phyloP scores from a whole-genome alignment of 2,797 vertebrate species.

The Oreochromis grahami region DNA sequence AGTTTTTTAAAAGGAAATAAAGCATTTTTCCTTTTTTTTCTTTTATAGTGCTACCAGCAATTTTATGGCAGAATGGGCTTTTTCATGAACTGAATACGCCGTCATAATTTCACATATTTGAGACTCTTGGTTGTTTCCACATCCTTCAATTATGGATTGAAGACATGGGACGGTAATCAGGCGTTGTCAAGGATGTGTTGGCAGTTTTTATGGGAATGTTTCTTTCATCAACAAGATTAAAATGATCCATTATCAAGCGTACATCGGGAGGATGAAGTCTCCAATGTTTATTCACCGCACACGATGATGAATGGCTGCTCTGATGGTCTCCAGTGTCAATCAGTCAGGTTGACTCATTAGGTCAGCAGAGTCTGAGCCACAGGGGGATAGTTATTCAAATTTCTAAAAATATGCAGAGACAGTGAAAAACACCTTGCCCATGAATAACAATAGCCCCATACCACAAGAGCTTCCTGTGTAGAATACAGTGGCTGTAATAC shows the following conservation, averaged over 20 bases:
- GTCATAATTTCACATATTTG: conserved; percentile 38
- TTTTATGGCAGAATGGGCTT: conserved; percentile 35
- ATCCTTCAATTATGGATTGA: conserved; percentile 16
- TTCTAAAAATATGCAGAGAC: conserved; percentile 56
- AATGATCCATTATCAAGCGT: conserved; percentile 56
- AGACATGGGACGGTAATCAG: conserved; percentile 16
- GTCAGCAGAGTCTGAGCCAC: conserved; percentile 65
- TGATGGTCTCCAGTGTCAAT: conserved; percentile 52
- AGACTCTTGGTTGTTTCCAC: conserved; percentile 18
- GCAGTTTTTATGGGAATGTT: conserved; percentile 1
- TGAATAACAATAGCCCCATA: conserved; percentile 56
- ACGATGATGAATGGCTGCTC: conserved; percentile 50
- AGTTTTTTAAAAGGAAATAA: conserved; percentile 15
- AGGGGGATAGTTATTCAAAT: conserved; percentile 61
- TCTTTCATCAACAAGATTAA: conserved; percentile 28
- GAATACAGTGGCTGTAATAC: background rate
- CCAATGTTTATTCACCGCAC: conserved; percentile 51
- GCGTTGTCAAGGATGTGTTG: conserved; percentile 8
- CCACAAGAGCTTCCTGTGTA: conserved; percentile 4
- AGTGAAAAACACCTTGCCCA: conserved; percentile 49
- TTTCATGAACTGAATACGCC: conserved; percentile 37
- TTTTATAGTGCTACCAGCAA: conserved; percentile 5
- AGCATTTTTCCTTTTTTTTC: conserved; percentile 1
- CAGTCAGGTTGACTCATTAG: conserved; percentile 61
- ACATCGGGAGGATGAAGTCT: conserved; percentile 27